Percentiles rank a stretch among this genome's conserved stretches.
Conservation (phyloP, 2,888 invertebrate species). For the Agrotis exclamationis region DNA sequence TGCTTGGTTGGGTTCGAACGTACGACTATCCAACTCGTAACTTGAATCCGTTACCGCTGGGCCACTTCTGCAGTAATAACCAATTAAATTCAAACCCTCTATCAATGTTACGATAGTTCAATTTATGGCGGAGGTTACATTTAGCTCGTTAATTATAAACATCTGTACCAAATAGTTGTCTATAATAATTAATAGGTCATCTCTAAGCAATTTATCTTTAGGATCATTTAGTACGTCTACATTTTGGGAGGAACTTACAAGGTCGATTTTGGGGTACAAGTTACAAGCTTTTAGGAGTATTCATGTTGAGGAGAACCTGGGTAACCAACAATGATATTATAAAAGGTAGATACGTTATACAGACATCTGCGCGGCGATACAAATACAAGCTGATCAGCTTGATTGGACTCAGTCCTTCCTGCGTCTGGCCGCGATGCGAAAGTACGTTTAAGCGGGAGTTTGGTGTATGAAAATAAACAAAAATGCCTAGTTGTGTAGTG, state of each 20-base stretch:
- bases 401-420: too few relatives aligned
- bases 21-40: too few relatives aligned
- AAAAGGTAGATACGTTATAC: too few relatives aligned
- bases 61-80: background rate
- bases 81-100: slow-evolving; percentile 30
- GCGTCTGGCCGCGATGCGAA: too few relatives aligned
- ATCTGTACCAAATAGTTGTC: slow-evolving; percentile 57
- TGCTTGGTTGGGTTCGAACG: too few relatives aligned
- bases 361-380: too few relatives aligned
- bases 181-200: slow-evolving; percentile 62
- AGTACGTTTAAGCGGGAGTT: too few relatives aligned
- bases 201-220: slow-evolving; percentile 51
- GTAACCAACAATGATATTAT: too few relatives aligned
- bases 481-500: too few relatives aligned
- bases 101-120: background rate
- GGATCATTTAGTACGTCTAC: slow-evolving; percentile 36
- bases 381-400: too few relatives aligned
- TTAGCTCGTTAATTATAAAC: slow-evolving; percentile 51
- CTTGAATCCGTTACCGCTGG: too few relatives aligned
- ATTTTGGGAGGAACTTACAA: slow-evolving; percentile 33
- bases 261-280: slow-evolving; percentile 29
- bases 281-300: slow-evolving; percentile 6
- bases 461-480: too few relatives aligned
- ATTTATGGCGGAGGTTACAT: slow-evolving; percentile 40
- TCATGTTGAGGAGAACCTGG: background rate